Conservation (phyloP, 2,113 vertebrate genomes). For the pig (Sus scrofa) region T2T-Sscrofa CM000830.6:26254501-26255000, state of each 20-base stretch:
- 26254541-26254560: constrained; percentile 70
- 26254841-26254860: not conserved
- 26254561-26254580: constrained; percentile 75
- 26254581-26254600: constrained; percentile 71
- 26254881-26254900: not conserved
- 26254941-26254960: constrained; percentile 30
- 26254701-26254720: constrained; percentile 83
- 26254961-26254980: not conserved
- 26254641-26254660: constrained; percentile 64
- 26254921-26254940: constrained; percentile 17
- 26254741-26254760: constrained; percentile 85
- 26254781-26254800: not conserved
- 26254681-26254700: constrained; percentile 76
- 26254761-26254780: constrained; percentile 81
- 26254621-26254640: constrained; percentile 71
- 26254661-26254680: constrained; percentile 61
- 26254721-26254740: constrained; percentile 85
- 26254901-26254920: constrained; percentile 9
- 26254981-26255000: constrained; percentile 33
- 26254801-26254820: constrained; percentile 26
- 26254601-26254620: constrained; percentile 70
- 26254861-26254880: constrained; percentile 24
- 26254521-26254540: constrained; percentile 79
- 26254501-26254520: constrained; percentile 81
- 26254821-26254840: not conserved